Evolutionary conservation across 2,797 vertebrate species (phyloP), one percentile per base, ranked within the genome.

Genomic region (Eospalax fontanierii): DNA sequence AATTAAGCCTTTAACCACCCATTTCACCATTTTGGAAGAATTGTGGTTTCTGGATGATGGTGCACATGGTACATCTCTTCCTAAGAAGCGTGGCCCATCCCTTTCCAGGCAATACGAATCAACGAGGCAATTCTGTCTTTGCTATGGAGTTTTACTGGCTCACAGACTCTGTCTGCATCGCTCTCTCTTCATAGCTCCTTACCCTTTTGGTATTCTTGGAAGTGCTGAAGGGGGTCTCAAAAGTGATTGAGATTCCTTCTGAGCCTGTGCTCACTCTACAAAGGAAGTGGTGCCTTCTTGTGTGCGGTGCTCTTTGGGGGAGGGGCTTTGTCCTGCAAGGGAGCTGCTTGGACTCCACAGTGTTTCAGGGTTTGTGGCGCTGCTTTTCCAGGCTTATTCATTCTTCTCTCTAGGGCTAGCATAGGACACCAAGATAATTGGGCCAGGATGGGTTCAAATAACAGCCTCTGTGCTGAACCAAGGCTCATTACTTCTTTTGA

Each of bases 401-500:
- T 90, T 95, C 83, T 92, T 89, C 91, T 94, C 68, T 94, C 80
- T 28, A 82, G 87, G 63, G 78, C 68, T 93, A 88, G 79, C 2
- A 6, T 61, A 87, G 24, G n/a, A 78, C 80, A 81, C 73, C n/a
- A 30, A 87, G 89, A 95, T 95, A 95, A 94, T n/a, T 85, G 87
- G 95, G 95, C 84, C 76, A 94, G 73, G 35, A 59, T 95, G 70
- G 70, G 87, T 95, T 94, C 87, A 93, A 91, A 82, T 81, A 85
- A 89, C 89, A 86, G 89, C 76, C 68, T 97, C 83, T 19, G 38
- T 63, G 54, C 75, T 74, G 92, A 94, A 90, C 57, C 46, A 74
- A 90, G 95, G 38, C 57, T 89, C 94, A 91, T 92, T 88, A 92
- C 81, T 97, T 84, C 92, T 94, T 96, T 94, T 95, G 94, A 97